Evolutionary conservation across 1,140 invertebrate genomes (phyloP).

Genomic region (Charaxes varanes): DNA sequence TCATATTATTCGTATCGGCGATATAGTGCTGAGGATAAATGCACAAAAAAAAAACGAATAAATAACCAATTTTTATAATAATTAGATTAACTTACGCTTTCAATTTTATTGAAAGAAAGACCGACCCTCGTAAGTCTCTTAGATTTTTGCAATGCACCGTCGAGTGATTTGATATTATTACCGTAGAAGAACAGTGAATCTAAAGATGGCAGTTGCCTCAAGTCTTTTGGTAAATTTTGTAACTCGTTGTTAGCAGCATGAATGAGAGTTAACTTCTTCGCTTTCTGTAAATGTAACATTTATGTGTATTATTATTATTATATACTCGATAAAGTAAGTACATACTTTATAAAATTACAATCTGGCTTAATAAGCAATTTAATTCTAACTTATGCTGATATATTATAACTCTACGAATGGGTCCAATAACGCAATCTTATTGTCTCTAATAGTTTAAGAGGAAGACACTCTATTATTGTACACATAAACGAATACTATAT

Average conservation of each 20-base stretch:
- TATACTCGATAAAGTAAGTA: too few species aligned
- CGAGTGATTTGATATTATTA: constrained; percentile 80
- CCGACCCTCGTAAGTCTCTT: constrained; percentile 78
- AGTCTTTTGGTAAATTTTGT: constrained; percentile 79
- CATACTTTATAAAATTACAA: too few species aligned
- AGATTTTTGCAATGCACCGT: constrained; percentile 81
- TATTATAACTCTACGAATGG: too few species aligned
- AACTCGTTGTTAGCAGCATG: constrained; percentile 83
- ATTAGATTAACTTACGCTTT: constrained; percentile 78
- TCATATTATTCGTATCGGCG: too few species aligned
- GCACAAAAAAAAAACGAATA: constrained; percentile 11
- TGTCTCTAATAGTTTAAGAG: too few species aligned
- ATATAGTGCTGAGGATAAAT: too few species aligned
- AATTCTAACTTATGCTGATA: too few species aligned
- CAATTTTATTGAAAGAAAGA: constrained; percentile 82
- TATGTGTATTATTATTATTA: constrained; percentile 2
- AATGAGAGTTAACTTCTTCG: constrained; percentile 78
- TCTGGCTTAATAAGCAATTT: too few species aligned
- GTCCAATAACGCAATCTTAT: too few species aligned
- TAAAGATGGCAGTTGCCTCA: constrained; percentile 78
- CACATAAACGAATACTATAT: too few species aligned
- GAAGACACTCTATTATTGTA: too few species aligned
- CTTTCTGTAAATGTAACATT: constrained; percentile 62
- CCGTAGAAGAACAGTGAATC: constrained; percentile 81
- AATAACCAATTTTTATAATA: neutral